Evolutionary conservation across 2,888 invertebrate genomes (phyloP), one percentile per base, ranked within the genome.

Genomic region (Neoscelio sp.): DNA sequence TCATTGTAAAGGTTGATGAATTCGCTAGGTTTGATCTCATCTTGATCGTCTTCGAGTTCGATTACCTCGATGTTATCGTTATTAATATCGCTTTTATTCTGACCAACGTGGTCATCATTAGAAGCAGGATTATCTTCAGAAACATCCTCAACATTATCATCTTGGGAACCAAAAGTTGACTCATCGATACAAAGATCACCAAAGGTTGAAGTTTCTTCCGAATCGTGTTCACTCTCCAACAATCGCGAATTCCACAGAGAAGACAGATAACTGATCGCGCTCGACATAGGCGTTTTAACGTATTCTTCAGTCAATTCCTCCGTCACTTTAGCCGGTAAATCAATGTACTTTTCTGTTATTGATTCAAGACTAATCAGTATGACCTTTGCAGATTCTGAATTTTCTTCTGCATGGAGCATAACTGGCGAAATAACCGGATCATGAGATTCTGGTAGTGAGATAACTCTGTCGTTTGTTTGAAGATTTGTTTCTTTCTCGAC

Each of bases 281-380:
- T 12, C 4, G 58, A 30, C 68, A 68, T 68, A 8, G 74, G 50
- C 1, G 46, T 58, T 42, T 67, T 60, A 2, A 76, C 62, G 40
- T 73, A 71, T 23, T 71, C 71, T 38, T 68, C 62, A 2, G 62
- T 68, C 4, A 76, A 28, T 12, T 65, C n/a, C 44, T 71, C 71
- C 54, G 76, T 76, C 20, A 60, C 50, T 2, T 46, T 71, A 0
- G 76, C 71, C 1, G 62, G 46, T 8, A 67, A 50, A 4, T 62
- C 30, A 10, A 15, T 26, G 23, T 54, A 76, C 0, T 68, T 56
- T 1, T 76, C 13, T 8, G 35, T 44, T 15, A 80, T 50, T 0
- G 58, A 62, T 56, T 80, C 75, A 15, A 80, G 38, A 20, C 56
- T 71, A 1, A 80, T 80, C 8, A 80, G 42, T n/a, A 50, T 12